Percentiles rank a stretch among this genome's conserved stretches.
phyloP scores from a whole-genome alignment of 2,797 vertebrate genomes.

The Lepidocolaptes lacrymiger region DNA sequence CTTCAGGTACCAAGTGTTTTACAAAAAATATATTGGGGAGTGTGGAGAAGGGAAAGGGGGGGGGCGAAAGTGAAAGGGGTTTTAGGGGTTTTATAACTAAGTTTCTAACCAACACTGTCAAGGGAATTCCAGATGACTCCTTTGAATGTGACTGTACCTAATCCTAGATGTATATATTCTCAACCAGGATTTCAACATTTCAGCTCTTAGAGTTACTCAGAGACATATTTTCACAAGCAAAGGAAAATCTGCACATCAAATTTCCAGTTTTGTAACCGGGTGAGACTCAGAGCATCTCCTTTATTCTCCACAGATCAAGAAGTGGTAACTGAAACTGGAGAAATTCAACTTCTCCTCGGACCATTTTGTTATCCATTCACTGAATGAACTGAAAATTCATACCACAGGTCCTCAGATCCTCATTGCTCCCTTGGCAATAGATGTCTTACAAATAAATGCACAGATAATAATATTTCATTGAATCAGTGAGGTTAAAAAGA shows the following conservation, averaged over 20 bases:
- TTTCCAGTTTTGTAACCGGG: neutral
- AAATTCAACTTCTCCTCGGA: neutral
- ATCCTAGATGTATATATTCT: neutral
- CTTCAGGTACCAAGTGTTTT: neutral
- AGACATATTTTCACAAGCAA: neutral
- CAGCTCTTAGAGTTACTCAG: neutral
- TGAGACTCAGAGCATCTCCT: neutral
- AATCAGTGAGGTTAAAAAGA: neutral
- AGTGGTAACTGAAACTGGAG: neutral
- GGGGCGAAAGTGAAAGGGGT: neutral
- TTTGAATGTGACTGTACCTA: neutral
- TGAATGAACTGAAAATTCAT: neutral
- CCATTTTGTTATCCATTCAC: neutral
- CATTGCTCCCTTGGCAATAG: neutral
- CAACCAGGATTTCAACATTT: neutral
- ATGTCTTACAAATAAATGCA: neutral
- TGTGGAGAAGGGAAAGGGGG: fast-evolving
- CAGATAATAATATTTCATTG: neutral
- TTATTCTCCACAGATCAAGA: neutral
- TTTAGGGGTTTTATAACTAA: neutral
- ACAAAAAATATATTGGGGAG: neutral
- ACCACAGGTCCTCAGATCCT: neutral
- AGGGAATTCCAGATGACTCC: neutral
- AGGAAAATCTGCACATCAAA: neutral
- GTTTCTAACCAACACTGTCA: neutral